These are phyloP conservation scores for Indicator maculatus DNA, from an alignment of 2,113 vertebrate species.

Conservation along the genomic window DNA sequence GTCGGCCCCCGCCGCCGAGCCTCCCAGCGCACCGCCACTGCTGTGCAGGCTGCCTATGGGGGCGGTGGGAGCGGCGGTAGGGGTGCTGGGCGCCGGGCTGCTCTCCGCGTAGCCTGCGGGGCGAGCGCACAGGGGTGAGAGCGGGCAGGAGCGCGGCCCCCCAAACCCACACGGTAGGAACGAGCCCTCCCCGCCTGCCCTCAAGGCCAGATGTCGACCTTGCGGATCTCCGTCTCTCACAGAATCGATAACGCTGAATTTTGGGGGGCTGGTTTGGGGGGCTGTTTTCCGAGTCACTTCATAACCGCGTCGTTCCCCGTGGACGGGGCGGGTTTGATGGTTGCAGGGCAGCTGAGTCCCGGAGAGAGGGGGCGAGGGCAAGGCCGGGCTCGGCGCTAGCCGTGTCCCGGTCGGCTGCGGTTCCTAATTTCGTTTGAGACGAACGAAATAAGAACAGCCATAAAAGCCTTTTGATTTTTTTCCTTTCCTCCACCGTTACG, in stretches of 20 bases:
- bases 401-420: fast-evolving
- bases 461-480: not conserved
- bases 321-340: not conserved
- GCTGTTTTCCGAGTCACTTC: conserved; percentile 3
- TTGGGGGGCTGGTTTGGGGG: no score
- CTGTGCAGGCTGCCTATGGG: conserved; percentile 83
- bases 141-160: not conserved
- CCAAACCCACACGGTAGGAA: not conserved
- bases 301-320: conserved; percentile 42
- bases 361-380: not conserved
- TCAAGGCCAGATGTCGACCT: conserved; percentile 68
- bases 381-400: not conserved
- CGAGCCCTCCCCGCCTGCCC: not conserved
- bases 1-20: conserved; percentile 87
- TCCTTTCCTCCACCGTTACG: not conserved
- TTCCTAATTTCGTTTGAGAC: not conserved
- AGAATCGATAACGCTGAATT: conserved; percentile 64
- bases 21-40: conserved; percentile 79
- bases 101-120: conserved; percentile 86
- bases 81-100: conserved; percentile 81
- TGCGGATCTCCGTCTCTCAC: conserved; percentile 60
- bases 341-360: not conserved
- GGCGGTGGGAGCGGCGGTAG: conserved; percentile 72
- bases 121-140: not conserved
- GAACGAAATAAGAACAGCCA: not conserved